phyloP scores from a whole-genome alignment of 2,888 invertebrate genomes.

The Polymixis flavicincta region DNA sequence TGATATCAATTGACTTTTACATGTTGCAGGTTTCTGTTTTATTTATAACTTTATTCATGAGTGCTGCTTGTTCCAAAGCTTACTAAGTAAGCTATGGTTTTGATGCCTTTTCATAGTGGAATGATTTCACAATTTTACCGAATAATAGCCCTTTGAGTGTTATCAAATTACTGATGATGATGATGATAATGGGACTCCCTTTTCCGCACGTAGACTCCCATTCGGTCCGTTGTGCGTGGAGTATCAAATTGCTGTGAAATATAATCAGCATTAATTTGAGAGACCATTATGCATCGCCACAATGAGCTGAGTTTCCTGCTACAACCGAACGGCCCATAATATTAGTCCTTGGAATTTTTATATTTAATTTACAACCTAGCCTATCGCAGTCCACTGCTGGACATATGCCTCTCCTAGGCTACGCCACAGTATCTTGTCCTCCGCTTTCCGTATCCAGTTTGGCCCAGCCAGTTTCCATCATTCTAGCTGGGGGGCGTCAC shows the following conservation, averaged over 20 bases:
- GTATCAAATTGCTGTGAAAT: too few relatives aligned
- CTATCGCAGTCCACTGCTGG: not conserved
- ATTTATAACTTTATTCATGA: constrained; percentile 3
- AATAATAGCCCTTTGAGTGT: too few relatives aligned
- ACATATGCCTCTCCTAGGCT: too few relatives aligned
- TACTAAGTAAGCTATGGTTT: not conserved
- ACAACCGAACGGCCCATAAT: not conserved
- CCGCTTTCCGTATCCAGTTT: not conserved
- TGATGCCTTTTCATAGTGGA: not conserved
- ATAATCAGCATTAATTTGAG: not conserved
- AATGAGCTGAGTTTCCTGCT: not conserved
- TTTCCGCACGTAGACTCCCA: too few relatives aligned
- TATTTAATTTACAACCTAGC: too few relatives aligned
- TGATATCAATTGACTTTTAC: constrained; percentile 38
- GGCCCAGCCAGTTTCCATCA: not conserved
- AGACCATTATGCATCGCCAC: not conserved
- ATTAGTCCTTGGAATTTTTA: not conserved
- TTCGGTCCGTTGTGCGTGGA: too few relatives aligned
- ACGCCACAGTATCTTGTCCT: not conserved
- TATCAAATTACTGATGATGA: too few relatives aligned
- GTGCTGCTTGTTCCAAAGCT: not conserved
- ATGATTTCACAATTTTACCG: not conserved
- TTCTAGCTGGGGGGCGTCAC: too few relatives aligned
- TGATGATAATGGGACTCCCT: too few relatives aligned
- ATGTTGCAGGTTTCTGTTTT: not conserved